Base-by-base conservation (phyloP, 1,140 invertebrate species). In the Idris sp. region DNA sequence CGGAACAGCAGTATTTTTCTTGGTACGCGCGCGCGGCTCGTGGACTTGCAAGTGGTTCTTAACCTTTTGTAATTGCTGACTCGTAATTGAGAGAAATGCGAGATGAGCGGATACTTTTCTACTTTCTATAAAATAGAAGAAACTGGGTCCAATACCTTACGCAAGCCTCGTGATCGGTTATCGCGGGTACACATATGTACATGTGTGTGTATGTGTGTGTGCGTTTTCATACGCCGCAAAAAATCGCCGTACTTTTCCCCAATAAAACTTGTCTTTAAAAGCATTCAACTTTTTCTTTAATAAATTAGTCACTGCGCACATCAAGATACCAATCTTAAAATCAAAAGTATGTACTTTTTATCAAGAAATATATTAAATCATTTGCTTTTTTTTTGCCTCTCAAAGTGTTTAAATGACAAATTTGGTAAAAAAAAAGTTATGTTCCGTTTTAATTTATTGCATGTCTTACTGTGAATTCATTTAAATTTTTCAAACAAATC, bases 81-180 rank as follows among this genome's bases (percentile, higher is more conserved):
- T 51, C 28, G 38, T 74, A 78, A 75, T 78, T 72, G 56, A 78
- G 67, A 68, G 76, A 75, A 78, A 75, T 56, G 71, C 61, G 51
- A 67, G 65, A 75, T 75, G 54, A 62, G 61, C 59, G 51, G 33
- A 54, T 48, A 67, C 59, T 77, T 74, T 68, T 72, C 72, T 68
- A 72, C 72, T 78, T 75, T 78, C 76, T 77, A 71, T 56, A 38
- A 67, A 67, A 72, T 51, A 35, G 48, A 61, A 62, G 59, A 72
- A 72, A 76, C 49, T 51, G 51, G 64, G 41, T 38, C 38, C 51
- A 33, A 36, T n/a, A 18, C 14, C 46, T 67, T 65, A 53, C 40
- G 53, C 62, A 51, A 58, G 49, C 56, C 13, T 15, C 53, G 44
- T 18, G 68, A 51, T 62, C 30, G 18, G 36, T 54, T 48, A 61